A percentile compares a stretch with the other conserved stretches of the same genome.
These are phyloP conservation scores for Macrosoma leucophasiata DNA, from an alignment of 2,888 invertebrate species.

Conservation along the genomic window DNA sequence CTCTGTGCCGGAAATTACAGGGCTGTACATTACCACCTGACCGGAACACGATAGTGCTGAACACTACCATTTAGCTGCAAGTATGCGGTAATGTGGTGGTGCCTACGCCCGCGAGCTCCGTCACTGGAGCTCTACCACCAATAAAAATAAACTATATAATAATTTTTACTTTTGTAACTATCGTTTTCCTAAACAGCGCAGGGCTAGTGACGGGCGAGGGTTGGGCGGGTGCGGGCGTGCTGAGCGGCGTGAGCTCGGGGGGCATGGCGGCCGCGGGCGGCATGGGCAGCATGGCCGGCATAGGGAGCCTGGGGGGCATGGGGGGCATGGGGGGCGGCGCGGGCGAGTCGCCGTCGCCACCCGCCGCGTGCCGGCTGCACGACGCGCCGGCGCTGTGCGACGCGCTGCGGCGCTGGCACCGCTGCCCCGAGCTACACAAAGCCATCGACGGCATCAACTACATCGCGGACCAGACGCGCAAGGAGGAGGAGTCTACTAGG, in stretches of 20 bases:
- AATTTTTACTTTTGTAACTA: too few relatives aligned
- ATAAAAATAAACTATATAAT: too few relatives aligned
- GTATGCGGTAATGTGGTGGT: too few relatives aligned
- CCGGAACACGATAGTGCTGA: too few relatives aligned
- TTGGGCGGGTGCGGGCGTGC: slow-evolving; percentile 28
- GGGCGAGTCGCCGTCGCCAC: slow-evolving; percentile 48
- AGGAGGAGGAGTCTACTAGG: slow-evolving; percentile 93
- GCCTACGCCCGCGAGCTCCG: too few relatives aligned
- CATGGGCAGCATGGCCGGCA: slow-evolving; percentile 29
- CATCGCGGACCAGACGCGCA: slow-evolving; percentile 93
- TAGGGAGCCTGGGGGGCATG: slow-evolving; percentile 28
- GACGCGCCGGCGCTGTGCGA: slow-evolving; percentile 76
- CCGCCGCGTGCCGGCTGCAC: slow-evolving; percentile 74
- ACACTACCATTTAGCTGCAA: too few relatives aligned
- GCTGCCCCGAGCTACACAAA: slow-evolving; percentile 93
- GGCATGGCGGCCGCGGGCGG: slow-evolving; percentile 29
- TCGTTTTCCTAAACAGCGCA: slow-evolving; percentile 33
- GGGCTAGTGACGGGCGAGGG: slow-evolving; percentile 37
- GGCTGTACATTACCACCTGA: too few relatives aligned
- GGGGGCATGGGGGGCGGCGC: slow-evolving; percentile 28
- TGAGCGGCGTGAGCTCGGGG: slow-evolving; percentile 26
- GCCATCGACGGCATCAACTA: slow-evolving; percentile 95
- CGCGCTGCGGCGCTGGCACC: slow-evolving; percentile 86
- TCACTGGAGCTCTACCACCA: too few relatives aligned
- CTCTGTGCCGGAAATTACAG: too few relatives aligned